Conservation (phyloP, 2,797 vertebrate genomes). For the Sebastes flavidus region DNA sequence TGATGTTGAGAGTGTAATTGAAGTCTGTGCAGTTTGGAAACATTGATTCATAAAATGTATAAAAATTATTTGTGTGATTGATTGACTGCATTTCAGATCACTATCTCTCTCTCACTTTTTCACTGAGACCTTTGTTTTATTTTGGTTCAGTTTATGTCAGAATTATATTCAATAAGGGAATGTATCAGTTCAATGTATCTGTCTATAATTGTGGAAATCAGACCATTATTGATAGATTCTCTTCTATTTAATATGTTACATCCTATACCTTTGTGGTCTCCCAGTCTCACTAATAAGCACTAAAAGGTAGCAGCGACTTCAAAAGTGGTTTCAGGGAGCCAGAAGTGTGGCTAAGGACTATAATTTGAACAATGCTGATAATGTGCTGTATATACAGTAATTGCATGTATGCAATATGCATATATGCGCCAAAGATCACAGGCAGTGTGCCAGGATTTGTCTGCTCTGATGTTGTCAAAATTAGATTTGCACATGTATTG, state of each 20-base stretch:
- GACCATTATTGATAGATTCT: not conserved
- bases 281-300: not conserved
- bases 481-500: no score
- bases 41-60: conserved; percentile 30
- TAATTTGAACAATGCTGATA: fast-evolving
- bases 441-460: fast-evolving
- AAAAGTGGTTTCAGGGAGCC: no score
- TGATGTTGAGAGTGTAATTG: conserved; percentile 1
- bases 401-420: no score
- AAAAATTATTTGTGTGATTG: not conserved
- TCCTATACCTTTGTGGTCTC: not conserved
- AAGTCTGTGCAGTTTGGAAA: conserved; percentile 20
- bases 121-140: not conserved
- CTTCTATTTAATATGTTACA: not conserved
- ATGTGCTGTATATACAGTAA: no score
- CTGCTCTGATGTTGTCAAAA: no score
- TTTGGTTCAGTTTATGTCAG: not conserved
- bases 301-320: not conserved
- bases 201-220: not conserved
- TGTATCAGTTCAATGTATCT: not conserved
- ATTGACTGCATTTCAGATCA: not conserved
- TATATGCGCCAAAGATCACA: no score
- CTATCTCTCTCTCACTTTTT: not conserved
- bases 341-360: no score
- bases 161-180: not conserved